Conservation (phyloP, 2,113 vertebrate genomes). For the Uria lomvia region DNA sequence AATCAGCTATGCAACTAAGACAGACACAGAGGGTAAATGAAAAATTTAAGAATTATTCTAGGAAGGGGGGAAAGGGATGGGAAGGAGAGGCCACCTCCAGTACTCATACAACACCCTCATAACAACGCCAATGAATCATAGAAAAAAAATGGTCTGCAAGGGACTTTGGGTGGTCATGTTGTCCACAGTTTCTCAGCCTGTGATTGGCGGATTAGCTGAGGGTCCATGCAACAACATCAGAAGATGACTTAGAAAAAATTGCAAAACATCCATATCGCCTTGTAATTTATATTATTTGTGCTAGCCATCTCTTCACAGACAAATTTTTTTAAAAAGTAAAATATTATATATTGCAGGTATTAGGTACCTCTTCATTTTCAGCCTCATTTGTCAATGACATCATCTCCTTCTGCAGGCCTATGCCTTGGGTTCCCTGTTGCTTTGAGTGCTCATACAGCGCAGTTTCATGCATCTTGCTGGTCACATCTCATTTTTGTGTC, state of each 20-base stretch:
- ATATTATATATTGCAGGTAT: not conserved
- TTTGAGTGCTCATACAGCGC: not conserved
- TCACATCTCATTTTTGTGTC: not conserved
- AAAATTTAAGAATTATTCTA: not conserved
- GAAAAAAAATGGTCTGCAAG: not conserved
- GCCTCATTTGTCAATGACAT: not conserved
- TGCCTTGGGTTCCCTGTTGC: not conserved
- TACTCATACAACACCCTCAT: not conserved
- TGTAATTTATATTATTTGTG: not conserved
- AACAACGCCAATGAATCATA: not conserved
- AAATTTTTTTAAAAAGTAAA: not conserved
- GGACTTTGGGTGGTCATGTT: not conserved
- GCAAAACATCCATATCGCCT: not conserved
- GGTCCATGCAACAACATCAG: not conserved
- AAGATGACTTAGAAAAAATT: not conserved
- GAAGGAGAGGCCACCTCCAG: not conserved
- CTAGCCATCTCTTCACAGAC: not conserved
- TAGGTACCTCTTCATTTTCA: not conserved
- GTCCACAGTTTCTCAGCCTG: not conserved
- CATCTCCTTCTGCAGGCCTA: not conserved
- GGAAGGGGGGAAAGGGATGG: not conserved
- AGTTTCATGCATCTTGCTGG: not conserved
- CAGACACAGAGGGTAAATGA: not conserved
- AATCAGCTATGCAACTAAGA: not conserved
- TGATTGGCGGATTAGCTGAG: not conserved